Conservation (phyloP, 2,797 vertebrate genomes). For the Percopsis omiscomaycus region DNA sequence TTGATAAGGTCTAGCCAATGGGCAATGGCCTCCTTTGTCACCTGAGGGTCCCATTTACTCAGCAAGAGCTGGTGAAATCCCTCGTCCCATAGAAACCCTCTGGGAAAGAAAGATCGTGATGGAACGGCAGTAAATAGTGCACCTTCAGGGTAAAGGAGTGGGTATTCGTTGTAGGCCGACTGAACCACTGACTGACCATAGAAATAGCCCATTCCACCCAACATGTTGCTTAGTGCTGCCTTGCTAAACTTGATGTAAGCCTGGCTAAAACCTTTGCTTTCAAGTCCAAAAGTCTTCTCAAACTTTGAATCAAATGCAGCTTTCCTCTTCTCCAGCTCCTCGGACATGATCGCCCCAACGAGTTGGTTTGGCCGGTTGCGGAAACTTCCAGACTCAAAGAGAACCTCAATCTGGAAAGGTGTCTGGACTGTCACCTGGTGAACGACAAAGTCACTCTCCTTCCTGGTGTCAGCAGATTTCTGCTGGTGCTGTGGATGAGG, state of each 20-base stretch:
- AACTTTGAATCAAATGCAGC: conserved; percentile 81
- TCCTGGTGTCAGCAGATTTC: conserved; percentile 52
- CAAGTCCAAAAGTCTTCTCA: conserved; percentile 82
- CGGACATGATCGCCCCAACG: conserved; percentile 72
- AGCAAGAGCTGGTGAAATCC: conserved; percentile 94
- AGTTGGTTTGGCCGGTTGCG: conserved; percentile 73
- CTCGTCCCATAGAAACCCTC: conserved; percentile 97
- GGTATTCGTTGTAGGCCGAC: conserved; percentile 75
- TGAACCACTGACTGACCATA: conserved; percentile 88
- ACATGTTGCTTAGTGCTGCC: conserved; percentile 88
- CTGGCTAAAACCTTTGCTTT: conserved; percentile 72
- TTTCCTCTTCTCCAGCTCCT: conserved; percentile 75
- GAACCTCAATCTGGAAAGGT: conserved; percentile 85
- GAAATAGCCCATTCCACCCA: conserved; percentile 94
- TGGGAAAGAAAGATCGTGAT: conserved; percentile 94
- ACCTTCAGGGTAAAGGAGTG: conserved; percentile 76
- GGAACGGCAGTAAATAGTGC: conserved; percentile 90
- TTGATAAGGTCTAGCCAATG: conserved; percentile 96
- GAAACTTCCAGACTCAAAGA: conserved; percentile 89
- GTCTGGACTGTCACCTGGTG: conserved; percentile 89
- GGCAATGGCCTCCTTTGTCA: conserved; percentile 83
- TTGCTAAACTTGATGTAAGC: conserved; percentile 82
- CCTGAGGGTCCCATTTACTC: conserved; percentile 84
- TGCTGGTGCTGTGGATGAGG: conserved; percentile 70
- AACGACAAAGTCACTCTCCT: conserved; percentile 82